Conservation (phyloP, 1,140 invertebrate genomes). For the Papilio polytes region DNA sequence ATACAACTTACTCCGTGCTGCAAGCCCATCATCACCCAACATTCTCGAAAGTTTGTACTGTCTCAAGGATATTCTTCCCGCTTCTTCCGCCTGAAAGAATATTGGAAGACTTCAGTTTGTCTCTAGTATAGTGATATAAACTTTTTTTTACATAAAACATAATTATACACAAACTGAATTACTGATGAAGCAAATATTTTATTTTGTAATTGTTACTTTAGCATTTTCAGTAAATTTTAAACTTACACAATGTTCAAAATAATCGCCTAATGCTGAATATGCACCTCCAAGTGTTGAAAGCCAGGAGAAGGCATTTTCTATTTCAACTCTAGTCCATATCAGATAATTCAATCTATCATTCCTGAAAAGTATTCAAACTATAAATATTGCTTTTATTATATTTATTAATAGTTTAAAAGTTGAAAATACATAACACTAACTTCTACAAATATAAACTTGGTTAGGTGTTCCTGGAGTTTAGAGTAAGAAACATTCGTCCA, state of each 20-base stretch:
- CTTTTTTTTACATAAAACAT: too few relatives aligned
- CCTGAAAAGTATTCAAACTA: conserved; percentile 58
- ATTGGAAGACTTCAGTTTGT: neutral
- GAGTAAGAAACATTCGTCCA: too few relatives aligned
- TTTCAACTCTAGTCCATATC: conserved; percentile 87
- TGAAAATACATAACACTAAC: too few relatives aligned
- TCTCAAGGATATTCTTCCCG: conserved; percentile 92
- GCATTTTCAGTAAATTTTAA: conserved; percentile 27
- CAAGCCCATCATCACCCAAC: conserved; percentile 91
- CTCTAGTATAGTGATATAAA: too few relatives aligned
- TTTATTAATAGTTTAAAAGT: too few relatives aligned
- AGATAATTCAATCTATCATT: conserved; percentile 76
- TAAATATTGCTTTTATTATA: conserved; percentile 6
- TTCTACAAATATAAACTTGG: too few relatives aligned
- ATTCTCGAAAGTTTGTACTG: conserved; percentile 92
- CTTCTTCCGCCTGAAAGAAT: conserved; percentile 90
- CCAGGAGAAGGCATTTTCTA: conserved; percentile 96
- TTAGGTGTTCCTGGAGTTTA: too few relatives aligned
- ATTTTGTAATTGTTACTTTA: neutral
- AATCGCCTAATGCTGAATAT: conserved; percentile 96
- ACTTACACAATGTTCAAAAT: conserved; percentile 91
- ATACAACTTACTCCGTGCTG: conserved; percentile 93
- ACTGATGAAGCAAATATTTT: too few relatives aligned
- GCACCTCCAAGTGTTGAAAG: conserved; percentile 98
- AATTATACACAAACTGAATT: too few relatives aligned